Percentiles rank a stretch among this genome's conserved stretches.
phyloP scores from a whole-genome alignment of 2,797 vertebrate genomes.

The Gymnoscopelus microlampas region DNA sequence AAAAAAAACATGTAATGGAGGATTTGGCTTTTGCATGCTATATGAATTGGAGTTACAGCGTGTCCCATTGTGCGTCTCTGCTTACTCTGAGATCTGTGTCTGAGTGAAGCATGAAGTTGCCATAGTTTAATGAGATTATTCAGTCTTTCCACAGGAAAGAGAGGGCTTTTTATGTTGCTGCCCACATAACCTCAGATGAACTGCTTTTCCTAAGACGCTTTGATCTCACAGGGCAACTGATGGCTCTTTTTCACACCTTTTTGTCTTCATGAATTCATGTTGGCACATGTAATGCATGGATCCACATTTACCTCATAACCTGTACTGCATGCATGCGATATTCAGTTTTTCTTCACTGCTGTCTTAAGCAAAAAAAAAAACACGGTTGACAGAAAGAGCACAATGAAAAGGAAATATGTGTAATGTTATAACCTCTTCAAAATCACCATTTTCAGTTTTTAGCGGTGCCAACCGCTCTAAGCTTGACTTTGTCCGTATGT shows the following conservation, averaged over 20 bases:
- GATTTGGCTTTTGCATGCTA: constrained; percentile 5
- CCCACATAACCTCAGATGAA: constrained; percentile 1
- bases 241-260: constrained; percentile 5
- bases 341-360: too few relatives aligned
- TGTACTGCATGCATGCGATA: too few relatives aligned
- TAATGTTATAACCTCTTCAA: too few relatives aligned
- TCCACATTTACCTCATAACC: too few relatives aligned
- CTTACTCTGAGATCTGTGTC: constrained; percentile 20
- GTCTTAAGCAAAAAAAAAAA: too few relatives aligned
- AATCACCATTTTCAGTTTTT: too few relatives aligned
- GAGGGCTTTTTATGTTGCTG: neutral
- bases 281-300: too few relatives aligned
- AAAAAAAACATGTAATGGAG: constrained; percentile 3
- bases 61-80: constrained; percentile 19
- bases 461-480: too few relatives aligned
- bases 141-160: constrained; percentile 17
- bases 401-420: too few relatives aligned
- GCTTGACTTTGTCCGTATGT: too few relatives aligned
- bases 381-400: too few relatives aligned
- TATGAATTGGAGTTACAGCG: constrained; percentile 52
- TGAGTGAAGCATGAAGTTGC: constrained; percentile 35
- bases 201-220: constrained; percentile 20
- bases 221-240: neutral
- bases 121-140: constrained; percentile 24
- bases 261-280: constrained; percentile 7